A percentile compares a stretch with the other conserved stretches of the same genome.
Evolutionary conservation across 2,113 vertebrate species (phyloP).

Genomic region (Potamarius usumacintae): DNA sequence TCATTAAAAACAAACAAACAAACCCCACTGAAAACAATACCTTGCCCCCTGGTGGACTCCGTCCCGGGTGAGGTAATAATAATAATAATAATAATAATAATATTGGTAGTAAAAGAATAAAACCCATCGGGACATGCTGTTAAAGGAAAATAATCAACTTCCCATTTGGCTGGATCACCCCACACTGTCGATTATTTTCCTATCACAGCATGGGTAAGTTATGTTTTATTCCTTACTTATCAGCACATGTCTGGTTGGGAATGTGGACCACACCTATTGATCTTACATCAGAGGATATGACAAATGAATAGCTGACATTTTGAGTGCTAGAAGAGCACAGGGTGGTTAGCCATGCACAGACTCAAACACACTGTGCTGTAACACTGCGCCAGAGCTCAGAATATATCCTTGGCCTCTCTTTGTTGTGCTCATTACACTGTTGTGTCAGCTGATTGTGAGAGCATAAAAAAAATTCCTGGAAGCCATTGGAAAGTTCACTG

Average conservation of each 20-base stretch:
- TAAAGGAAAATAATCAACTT: not conserved
- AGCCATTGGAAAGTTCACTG: conserved; percentile 47
- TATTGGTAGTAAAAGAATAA: too few relatives aligned
- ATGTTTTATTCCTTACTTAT: conserved; percentile 1
- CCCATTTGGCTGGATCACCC: not conserved
- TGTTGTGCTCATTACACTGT: conserved; percentile 44
- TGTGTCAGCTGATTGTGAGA: conserved; percentile 52
- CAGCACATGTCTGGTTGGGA: not conserved
- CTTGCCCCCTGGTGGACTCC: too few relatives aligned
- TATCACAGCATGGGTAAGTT: not conserved
- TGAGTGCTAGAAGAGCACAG: conserved; percentile 1
- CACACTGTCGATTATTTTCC: not conserved
- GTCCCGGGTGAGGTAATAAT: too few relatives aligned
- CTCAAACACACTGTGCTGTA: not conserved
- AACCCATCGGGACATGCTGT: not conserved
- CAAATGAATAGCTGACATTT: not conserved
- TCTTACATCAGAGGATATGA: not conserved
- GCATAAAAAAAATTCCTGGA: conserved; percentile 56
- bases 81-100: too few relatives aligned
- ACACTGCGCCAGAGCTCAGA: not conserved
- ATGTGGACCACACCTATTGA: not conserved
- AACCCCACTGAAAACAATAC: too few relatives aligned
- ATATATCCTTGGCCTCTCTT: conserved; percentile 16
- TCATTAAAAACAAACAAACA: too few relatives aligned
- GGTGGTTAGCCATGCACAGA: not conserved